Evolutionary conservation across 92 coral and sea anemone genomes (phyloP).

Genomic region (Montipora capitata): DNA sequence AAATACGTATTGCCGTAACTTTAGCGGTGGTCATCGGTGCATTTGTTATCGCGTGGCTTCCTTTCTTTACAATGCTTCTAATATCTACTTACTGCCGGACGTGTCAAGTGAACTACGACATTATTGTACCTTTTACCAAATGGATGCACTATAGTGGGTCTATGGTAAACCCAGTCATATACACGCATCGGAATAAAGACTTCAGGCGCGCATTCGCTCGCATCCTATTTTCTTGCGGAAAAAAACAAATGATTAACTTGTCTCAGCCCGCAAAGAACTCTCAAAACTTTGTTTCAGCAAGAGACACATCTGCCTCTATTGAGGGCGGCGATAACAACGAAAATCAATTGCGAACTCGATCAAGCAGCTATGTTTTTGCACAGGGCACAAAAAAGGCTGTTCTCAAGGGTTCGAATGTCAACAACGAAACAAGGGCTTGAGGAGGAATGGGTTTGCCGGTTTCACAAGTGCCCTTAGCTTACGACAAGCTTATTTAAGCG

Average conservation of each 20-base stretch:
- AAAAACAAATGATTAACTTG: neutral
- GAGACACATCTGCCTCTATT: neutral
- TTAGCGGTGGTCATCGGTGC: slow-evolving; percentile 93
- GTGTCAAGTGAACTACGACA: slow-evolving; percentile 55
- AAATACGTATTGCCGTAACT: slow-evolving; percentile 94
- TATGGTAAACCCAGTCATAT: slow-evolving; percentile 91
- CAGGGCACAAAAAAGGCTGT: slow-evolving; percentile 3
- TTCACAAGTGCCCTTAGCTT: neutral
- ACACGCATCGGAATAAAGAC: slow-evolving; percentile 89
- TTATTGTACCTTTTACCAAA: slow-evolving; percentile 77
- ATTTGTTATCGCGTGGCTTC: slow-evolving; percentile 92
- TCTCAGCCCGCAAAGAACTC: slow-evolving; percentile 32
- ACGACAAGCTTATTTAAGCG: neutral
- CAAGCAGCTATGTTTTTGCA: slow-evolving; percentile 29
- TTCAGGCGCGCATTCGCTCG: slow-evolving; percentile 82
- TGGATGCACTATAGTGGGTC: slow-evolving; percentile 99
- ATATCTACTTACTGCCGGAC: slow-evolving; percentile 68
- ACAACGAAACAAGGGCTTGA: slow-evolving; percentile 30
- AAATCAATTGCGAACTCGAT: slow-evolving; percentile 23
- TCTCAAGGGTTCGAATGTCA: neutral
- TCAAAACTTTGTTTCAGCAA: slow-evolving; percentile 21
- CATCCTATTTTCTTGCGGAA: slow-evolving; percentile 73
- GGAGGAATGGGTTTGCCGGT: neutral
- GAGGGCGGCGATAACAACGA: neutral
- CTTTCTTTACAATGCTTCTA: slow-evolving; percentile 79